Base-by-base conservation (phyloP, 2,888 invertebrate genomes). In the Cristatella mucedo region DNA sequence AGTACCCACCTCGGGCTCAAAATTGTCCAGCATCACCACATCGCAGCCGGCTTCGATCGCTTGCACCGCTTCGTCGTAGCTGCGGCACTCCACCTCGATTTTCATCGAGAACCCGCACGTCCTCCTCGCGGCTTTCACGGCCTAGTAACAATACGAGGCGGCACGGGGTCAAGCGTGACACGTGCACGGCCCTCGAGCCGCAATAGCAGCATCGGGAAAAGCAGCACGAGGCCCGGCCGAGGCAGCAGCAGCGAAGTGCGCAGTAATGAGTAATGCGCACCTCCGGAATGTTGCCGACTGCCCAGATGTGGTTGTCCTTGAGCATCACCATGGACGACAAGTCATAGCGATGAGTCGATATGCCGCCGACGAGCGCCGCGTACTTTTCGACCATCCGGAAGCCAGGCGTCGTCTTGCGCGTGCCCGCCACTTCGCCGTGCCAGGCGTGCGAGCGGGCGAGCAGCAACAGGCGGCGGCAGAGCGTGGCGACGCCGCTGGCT, bases 351-450 rank as follows among this genome's bases (percentile, higher is more conserved):
- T 68, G 68, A 1, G 61, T 60, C 9, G 59, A 55, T 9, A 60
- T 55, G 0, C 68, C 68, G 1, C 66, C 68, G 2, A 68, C 59
- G 3, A 66, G 39, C 20, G 68, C 46, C 2, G 67, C 57, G 50
- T 69, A 68, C 44, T 68, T 68, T 47, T 68, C 68, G 1, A 66
- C 67, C 44, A 67, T 40, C 40, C 68, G 53, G 49, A 68, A 68
- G 1, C 68, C 68, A 5, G 68, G 68, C 1, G 68, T 68, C 1
- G 68, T 68, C 46, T 68, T 68, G 9, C 68, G 48, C 1, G 68
- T 68, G 4, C 67, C 67, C 4, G 66, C 65, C 4, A 68, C 42
- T 40, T 57, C 52, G 1, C 68, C 68, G 16, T 49, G 51, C 68
- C 68, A 68, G 2, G 48, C 50, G 9, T 42, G 42, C 5, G 44